These are phyloP conservation scores for Trichoplusia ni DNA, from an alignment of 1,140 invertebrate genomes.

Conservation along the genomic window DNA sequence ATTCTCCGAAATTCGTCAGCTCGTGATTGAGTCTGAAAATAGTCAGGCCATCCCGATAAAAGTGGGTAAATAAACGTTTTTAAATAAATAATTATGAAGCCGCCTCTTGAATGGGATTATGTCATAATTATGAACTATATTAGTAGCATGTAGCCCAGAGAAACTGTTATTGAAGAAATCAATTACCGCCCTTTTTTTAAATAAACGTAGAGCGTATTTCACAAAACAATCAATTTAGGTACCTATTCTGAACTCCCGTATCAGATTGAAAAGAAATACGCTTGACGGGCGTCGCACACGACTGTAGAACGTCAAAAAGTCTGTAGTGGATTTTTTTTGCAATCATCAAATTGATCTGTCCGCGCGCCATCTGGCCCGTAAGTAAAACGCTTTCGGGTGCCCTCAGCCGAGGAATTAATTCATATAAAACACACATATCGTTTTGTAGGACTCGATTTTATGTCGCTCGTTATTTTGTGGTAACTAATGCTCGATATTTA, in stretches of 20 bases:
- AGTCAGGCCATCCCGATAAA: no score
- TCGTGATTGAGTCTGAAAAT: no score
- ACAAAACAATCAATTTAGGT: conserved; percentile 16
- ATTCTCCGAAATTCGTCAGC: no score
- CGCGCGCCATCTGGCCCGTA: conserved; percentile 75
- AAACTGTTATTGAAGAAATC: conserved; percentile 1
- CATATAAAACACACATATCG: conserved; percentile 78
- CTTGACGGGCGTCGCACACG: conserved; percentile 28
- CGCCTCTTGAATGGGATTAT: no score
- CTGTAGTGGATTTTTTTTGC: conserved; percentile 64
- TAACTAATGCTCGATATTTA: conserved; percentile 15
- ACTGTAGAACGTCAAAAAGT: conserved; percentile 66
- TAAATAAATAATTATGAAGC: no score
- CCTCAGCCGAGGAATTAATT: conserved; percentile 77
- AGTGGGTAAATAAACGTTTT: no score
- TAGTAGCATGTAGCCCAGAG: no score
- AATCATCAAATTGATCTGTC: conserved; percentile 81
- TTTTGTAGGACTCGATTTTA: conserved; percentile 54
- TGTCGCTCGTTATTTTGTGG: conserved; percentile 49
- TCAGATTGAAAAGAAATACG: conserved; percentile 30
- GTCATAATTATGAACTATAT: no score
- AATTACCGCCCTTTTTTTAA: no score
- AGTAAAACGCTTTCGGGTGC: conserved; percentile 68
- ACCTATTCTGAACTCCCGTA: conserved; percentile 16
- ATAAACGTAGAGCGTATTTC: not conserved